phyloP scores from a whole-genome alignment of 2,113 vertebrate species.

The Upupa epops region DNA sequence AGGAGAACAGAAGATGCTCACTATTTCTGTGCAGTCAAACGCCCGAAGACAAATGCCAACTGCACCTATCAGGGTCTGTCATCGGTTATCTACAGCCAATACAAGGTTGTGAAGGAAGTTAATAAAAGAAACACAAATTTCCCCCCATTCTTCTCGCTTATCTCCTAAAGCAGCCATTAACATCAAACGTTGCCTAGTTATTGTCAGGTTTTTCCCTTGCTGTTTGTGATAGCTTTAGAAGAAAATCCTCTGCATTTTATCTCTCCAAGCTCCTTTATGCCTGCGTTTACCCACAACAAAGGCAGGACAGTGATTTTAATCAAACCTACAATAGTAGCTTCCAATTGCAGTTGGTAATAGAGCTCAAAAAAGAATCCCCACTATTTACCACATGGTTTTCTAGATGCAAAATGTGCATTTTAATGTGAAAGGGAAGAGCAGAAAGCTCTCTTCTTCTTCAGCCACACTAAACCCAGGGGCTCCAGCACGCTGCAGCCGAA shows the following conservation, averaged over 20 bases:
- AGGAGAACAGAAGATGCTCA: too few relatives aligned
- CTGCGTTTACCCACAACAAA: background rate
- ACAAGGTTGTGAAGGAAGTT: background rate
- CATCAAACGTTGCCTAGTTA: background rate
- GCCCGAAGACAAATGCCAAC: too few relatives aligned
- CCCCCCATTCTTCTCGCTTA: background rate
- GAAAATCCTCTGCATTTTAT: background rate
- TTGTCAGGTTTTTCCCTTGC: background rate
- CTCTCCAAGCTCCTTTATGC: background rate
- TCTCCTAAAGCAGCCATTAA: background rate
- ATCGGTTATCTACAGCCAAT: too few relatives aligned
- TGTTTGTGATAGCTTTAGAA: background rate
- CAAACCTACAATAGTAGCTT: background rate
- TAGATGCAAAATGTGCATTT: background rate
- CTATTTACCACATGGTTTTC: background rate
- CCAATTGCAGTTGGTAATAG: background rate
- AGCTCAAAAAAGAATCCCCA: background rate
- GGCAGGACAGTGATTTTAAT: background rate
- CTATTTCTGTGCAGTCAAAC: too few relatives aligned
- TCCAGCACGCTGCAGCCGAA: background rate
- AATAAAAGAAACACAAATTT: background rate
- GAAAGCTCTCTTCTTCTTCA: slow-evolving; percentile 21
- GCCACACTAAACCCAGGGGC: background rate
- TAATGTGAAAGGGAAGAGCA: background rate
- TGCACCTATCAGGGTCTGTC: too few relatives aligned